phyloP scores from a whole-genome alignment of 2,113 vertebrate genomes.

The Nothocercus julius region DNA sequence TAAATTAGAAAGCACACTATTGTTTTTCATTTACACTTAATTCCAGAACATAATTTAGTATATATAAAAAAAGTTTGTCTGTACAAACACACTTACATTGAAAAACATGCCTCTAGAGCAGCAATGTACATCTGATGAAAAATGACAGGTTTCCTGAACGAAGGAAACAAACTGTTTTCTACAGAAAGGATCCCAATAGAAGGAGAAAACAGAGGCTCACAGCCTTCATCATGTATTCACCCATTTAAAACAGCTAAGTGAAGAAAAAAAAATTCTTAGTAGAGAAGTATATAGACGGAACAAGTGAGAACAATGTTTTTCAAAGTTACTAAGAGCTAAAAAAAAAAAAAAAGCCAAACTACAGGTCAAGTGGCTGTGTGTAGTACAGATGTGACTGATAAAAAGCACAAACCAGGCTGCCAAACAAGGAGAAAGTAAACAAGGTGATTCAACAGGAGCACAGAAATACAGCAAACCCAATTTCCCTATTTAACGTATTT shows the following conservation, averaged over 20 bases:
- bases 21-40: background rate
- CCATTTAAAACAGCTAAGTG: background rate
- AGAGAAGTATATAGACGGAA: background rate
- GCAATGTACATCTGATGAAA: background rate
- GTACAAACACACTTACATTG: background rate
- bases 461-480: background rate
- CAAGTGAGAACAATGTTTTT: background rate
- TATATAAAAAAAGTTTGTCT: background rate
- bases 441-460: background rate
- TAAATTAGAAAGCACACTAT: background rate
- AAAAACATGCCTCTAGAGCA: background rate
- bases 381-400: background rate
- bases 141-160: background rate
- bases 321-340: background rate
- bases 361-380: background rate
- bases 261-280: background rate
- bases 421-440: background rate
- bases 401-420: background rate
- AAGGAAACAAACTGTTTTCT: background rate
- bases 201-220: background rate
- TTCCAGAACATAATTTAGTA: background rate
- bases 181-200: background rate
- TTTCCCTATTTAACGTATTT: background rate
- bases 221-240: background rate
- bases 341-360: background rate